Conservation (phyloP, 2,797 vertebrate species). For the Coluber constrictor region DNA sequence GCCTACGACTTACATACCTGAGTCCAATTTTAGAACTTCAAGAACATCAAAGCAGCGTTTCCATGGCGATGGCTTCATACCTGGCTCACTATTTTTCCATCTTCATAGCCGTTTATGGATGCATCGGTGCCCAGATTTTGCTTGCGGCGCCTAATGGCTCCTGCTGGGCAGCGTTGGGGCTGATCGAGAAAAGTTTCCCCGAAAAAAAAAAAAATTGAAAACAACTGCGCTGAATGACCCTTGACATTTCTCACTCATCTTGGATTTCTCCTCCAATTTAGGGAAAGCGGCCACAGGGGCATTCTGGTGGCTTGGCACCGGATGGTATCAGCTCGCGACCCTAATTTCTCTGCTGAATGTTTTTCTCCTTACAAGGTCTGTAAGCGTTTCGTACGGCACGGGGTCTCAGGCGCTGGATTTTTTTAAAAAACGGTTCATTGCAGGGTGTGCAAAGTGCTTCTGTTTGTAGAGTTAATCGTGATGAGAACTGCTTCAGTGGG, state of each 20-base stretch:
- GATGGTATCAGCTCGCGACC: constrained; percentile 76
- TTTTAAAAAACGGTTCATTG: neutral
- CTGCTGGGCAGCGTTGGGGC: neutral
- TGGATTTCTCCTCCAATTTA: constrained; percentile 60
- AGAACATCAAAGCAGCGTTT: neutral
- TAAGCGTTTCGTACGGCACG: neutral
- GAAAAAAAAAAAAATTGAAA: neutral
- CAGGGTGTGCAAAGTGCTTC: neutral
- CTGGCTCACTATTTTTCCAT: neutral
- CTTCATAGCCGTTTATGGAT: neutral
- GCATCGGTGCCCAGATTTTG: neutral
- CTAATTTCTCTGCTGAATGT: constrained; percentile 85
- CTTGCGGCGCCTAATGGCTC: neutral
- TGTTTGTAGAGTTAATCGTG: neutral
- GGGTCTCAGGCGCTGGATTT: neutral
- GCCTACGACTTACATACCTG: neutral
- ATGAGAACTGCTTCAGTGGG: neutral
- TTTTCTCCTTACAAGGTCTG: constrained; percentile 78
- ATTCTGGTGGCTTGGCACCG: constrained; percentile 75
- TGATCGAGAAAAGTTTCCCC: neutral
- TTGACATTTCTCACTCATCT: neutral
- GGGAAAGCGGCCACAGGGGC: constrained; percentile 70
- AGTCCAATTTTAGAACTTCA: neutral
- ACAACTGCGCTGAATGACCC: neutral
- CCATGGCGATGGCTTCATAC: neutral